Percentiles rank a stretch among this genome's conserved stretches.
phyloP scores from a whole-genome alignment of 2,113 vertebrate species.

The Menidia beryllina region DNA sequence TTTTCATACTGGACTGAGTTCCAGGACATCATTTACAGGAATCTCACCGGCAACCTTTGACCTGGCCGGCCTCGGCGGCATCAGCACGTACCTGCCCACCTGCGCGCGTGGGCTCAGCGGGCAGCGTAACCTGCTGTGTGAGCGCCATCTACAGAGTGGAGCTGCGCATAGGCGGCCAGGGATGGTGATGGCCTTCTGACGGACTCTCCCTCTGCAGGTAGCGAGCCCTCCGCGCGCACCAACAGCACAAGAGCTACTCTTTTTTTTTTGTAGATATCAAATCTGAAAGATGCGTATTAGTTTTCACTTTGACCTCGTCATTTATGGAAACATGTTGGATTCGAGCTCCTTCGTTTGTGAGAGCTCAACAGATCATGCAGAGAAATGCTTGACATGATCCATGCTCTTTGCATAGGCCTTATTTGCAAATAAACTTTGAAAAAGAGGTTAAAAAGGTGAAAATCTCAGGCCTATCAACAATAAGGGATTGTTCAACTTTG shows the following conservation, averaged over 20 bases:
- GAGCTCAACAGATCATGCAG: no score
- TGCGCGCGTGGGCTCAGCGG: constrained; percentile 27
- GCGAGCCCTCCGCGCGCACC: constrained; percentile 38
- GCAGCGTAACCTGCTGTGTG: constrained; percentile 67
- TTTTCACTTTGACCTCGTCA: no score
- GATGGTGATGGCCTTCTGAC: constrained; percentile 52
- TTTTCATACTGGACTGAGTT: constrained; percentile 42
- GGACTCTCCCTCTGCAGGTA: constrained; percentile 51
- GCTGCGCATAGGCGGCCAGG: constrained; percentile 50
- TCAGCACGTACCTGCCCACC: constrained; percentile 21
- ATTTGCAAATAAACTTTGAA: neutral
- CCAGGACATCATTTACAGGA: constrained; percentile 56
- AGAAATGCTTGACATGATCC: no score
- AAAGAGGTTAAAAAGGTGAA: neutral
- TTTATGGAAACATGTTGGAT: no score
- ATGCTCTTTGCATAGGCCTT: no score
- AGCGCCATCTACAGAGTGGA: constrained; percentile 92
- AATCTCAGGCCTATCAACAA: neutral
- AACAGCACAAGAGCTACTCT: neutral
- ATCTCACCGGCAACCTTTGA: constrained; percentile 69
- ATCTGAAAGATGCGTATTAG: no score
- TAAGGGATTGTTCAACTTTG: neutral
- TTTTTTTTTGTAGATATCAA: no score
- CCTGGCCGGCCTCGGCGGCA: constrained; percentile 50
- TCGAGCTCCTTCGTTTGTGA: no score